Evolutionary conservation across 2,888 invertebrate genomes (phyloP).

Genomic region (Podabrus alpinus): DNA sequence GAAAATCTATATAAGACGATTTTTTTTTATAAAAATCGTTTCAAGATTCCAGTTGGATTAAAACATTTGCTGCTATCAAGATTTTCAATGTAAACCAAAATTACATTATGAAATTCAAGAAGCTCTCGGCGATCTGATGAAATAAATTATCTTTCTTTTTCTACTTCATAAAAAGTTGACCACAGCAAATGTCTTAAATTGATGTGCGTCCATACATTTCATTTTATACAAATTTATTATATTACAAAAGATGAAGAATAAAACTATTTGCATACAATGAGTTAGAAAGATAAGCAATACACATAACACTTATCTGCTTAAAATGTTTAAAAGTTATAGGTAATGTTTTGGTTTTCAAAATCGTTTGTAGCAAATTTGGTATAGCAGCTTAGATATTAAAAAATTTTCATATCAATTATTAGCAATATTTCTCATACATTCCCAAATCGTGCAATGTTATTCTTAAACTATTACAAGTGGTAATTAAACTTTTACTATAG

Average conservation of each 20-base stretch:
- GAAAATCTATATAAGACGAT: not conserved
- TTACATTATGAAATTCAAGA: not conserved
- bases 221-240: not conserved
- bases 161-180: not conserved
- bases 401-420: not conserved
- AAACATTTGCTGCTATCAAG: not conserved
- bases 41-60: not conserved
- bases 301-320: not conserved
- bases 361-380: not conserved
- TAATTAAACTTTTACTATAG: not conserved
- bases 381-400: not conserved
- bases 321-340: not conserved
- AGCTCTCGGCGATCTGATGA: not conserved
- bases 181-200: not conserved
- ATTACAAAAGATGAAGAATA: not conserved
- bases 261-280: not conserved
- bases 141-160: not conserved
- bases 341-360: not conserved
- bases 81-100: not conserved
- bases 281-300: not conserved
- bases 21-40: not conserved
- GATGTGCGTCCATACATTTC: too few relatives aligned
- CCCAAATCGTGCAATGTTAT: not conserved
- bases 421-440: not conserved
- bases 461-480: not conserved